Evolutionary conservation across 2,797 vertebrate species (phyloP).

Genomic region (Microctenopoma stevenorrisi): DNA sequence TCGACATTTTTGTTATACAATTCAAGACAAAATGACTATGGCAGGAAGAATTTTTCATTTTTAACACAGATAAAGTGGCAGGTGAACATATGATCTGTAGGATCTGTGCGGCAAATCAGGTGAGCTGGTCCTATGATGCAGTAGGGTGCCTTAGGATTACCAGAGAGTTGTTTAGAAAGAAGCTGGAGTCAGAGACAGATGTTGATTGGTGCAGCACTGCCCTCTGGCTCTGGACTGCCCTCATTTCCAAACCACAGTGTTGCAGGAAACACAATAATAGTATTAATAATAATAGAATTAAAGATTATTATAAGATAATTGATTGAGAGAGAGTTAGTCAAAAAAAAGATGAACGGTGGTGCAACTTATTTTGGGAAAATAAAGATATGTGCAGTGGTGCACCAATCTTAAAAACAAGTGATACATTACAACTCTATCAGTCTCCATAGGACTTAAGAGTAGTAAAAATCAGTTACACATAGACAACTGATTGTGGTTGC

Average conservation of each 20-base stretch:
- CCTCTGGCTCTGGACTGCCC: constrained; percentile 63
- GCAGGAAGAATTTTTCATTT: neutral
- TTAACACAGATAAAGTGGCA: constrained; percentile 23
- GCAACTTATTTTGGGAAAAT: neutral
- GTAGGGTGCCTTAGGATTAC: constrained; percentile 38
- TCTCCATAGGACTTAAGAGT: neutral
- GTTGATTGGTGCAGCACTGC: constrained; percentile 57
- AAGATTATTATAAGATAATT: neutral
- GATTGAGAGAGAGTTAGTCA: neutral
- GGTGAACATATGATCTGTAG: constrained; percentile 25
- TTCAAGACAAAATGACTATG: constrained; percentile 11
- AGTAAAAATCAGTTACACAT: neutral
- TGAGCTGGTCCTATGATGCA: constrained; percentile 44
- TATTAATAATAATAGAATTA: constrained; percentile 5
- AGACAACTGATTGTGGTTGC: neutral
- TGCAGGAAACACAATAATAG: constrained; percentile 19
- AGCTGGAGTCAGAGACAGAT: constrained; percentile 26
- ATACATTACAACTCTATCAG: neutral
- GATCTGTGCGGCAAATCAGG: constrained; percentile 6
- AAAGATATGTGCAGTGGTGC: neutral
- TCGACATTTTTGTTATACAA: neutral
- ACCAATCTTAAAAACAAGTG: neutral
- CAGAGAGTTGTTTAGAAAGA: constrained; percentile 46
- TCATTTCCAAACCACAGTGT: constrained; percentile 49
- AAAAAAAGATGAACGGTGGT: neutral